phyloP scores from a whole-genome alignment of 2,113 vertebrate species.

The Halcyon senegalensis region DNA sequence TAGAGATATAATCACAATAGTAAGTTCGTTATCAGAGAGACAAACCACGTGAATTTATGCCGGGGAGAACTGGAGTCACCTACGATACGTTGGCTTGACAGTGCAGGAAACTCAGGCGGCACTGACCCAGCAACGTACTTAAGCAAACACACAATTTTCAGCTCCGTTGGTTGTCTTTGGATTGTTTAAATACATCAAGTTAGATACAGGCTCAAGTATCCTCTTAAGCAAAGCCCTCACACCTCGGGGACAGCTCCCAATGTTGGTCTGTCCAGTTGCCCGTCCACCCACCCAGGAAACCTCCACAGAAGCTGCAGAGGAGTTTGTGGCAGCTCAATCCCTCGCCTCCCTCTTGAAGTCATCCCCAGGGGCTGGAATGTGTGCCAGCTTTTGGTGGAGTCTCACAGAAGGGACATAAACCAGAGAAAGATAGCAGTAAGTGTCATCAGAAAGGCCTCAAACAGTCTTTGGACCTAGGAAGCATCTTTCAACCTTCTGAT shows the following conservation, averaged over 20 bases:
- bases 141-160: not conserved
- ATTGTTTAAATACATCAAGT: too few relatives aligned
- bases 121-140: not conserved
- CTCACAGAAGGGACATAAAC: too few relatives aligned
- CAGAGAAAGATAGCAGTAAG: rapidly evolving
- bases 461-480: too few relatives aligned
- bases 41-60: not conserved
- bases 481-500: not conserved
- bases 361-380: rapidly evolving
- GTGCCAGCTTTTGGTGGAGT: not conserved
- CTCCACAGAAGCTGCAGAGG: not conserved
- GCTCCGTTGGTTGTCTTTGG: too few relatives aligned
- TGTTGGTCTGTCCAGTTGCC: rapidly evolving
- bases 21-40: not conserved
- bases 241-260: rapidly evolving
- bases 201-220: rapidly evolving
- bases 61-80: not conserved
- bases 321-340: not conserved
- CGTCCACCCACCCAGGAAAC: too few relatives aligned
- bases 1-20: not conserved
- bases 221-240: not conserved
- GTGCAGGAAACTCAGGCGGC: not conserved
- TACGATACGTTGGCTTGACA: too few relatives aligned
- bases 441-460: not conserved
- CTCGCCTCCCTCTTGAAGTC: too few relatives aligned